phyloP scores from a whole-genome alignment of 2,888 invertebrate genomes.

The Phyto melanocephala region DNA sequence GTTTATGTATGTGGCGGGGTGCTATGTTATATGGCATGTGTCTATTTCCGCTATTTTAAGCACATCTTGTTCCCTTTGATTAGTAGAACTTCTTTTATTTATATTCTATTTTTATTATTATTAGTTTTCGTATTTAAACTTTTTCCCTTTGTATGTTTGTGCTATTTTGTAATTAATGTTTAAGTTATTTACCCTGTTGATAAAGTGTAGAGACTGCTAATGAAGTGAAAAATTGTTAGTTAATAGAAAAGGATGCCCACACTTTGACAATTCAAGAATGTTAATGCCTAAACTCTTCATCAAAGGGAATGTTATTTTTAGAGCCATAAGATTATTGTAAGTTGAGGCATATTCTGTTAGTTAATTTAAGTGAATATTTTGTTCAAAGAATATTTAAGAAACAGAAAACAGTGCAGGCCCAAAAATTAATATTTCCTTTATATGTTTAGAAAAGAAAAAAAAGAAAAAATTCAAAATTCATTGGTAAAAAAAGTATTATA shows the following conservation, averaged over 20 bases:
- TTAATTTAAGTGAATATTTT: no score
- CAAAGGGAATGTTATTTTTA: no score
- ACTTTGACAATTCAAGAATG: slow-evolving; percentile 56
- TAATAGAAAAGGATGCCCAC: background rate
- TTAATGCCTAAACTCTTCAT: no score
- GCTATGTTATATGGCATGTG: slow-evolving; percentile 62
- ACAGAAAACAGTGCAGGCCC: no score
- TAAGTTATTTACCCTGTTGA: background rate
- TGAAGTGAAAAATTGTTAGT: slow-evolving; percentile 44
- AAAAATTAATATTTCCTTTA: no score
- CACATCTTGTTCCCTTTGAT: slow-evolving; percentile 48
- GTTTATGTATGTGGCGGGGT: background rate
- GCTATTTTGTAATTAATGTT: slow-evolving; percentile 31
- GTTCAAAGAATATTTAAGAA: no score
- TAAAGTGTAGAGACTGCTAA: background rate
- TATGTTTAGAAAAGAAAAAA: no score
- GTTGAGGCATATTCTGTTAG: no score
- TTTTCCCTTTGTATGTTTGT: background rate
- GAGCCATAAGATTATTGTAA: no score
- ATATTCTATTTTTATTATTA: slow-evolving; percentile 5
- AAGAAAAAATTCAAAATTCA: no score
- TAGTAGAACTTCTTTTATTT: slow-evolving; percentile 23
- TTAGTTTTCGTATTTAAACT: slow-evolving; percentile 5
- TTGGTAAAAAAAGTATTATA: no score
- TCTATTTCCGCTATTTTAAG: slow-evolving; percentile 63